Evolutionary conservation across 2,113 vertebrate genomes (phyloP).

Genomic region (Eurypyga helias): DNA sequence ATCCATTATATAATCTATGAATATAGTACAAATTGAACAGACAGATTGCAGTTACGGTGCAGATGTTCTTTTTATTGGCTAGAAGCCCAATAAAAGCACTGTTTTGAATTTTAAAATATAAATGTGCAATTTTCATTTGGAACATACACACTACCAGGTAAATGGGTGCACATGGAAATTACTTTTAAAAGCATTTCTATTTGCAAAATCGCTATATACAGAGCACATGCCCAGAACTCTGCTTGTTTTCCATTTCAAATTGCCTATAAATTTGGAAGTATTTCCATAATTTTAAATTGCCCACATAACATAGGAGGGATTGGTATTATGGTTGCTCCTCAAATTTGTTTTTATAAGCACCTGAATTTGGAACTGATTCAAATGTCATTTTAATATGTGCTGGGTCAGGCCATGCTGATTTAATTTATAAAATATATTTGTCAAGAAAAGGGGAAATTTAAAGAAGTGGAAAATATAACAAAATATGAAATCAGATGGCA

Average conservation of each 20-base stretch:
- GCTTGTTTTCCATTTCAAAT: constrained; percentile 71
- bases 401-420: constrained; percentile 39
- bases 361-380: constrained; percentile 65
- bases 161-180: constrained; percentile 66
- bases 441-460: constrained; percentile 18
- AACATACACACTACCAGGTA: constrained; percentile 46
- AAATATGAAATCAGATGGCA: not conserved
- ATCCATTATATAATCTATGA: constrained; percentile 6
- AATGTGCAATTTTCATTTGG: constrained; percentile 61
- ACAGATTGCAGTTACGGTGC: constrained; percentile 11
- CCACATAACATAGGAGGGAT: constrained; percentile 52
- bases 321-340: constrained; percentile 51
- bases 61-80: constrained; percentile 60
- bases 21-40: constrained; percentile 47
- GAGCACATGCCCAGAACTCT: constrained; percentile 1
- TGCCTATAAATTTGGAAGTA: constrained; percentile 69
- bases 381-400: constrained; percentile 23
- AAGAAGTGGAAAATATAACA: constrained; percentile 1
- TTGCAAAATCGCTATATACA: constrained; percentile 55
- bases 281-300: constrained; percentile 70
- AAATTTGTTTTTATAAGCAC: constrained; percentile 75
- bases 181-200: constrained; percentile 54
- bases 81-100: constrained; percentile 32
- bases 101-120: constrained; percentile 63
- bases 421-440: constrained; percentile 48